Evolutionary conservation across 53 echinoderm and acorn worm genomes (phyloP), one percentile per base, ranked within the genome.

Genomic region (Actinopyga echinites): DNA sequence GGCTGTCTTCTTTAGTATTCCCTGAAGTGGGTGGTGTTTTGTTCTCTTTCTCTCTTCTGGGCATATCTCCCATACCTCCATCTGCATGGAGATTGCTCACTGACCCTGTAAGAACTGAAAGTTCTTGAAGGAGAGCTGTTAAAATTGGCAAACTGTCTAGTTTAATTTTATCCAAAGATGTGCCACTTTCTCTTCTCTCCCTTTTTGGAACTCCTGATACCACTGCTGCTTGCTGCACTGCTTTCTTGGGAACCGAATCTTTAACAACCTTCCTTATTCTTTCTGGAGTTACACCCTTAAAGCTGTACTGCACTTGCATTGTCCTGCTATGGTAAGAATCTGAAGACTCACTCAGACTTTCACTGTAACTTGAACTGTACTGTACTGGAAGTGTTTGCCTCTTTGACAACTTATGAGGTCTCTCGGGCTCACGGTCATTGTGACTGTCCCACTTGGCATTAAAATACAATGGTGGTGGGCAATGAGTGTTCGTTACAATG

Each of bases 381-480:
- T 62, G 25, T 15, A 7, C 74, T 28, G 36, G 1, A 40, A 45
- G 8, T 13, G 19, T 20, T 26, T 8, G 36, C 4, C 10, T 26
- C 0, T 62, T 26, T 26, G 62, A 62, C 49, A 49, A 5, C 17
- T 49, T 13, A 0, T 49, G 49, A 49, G 17, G 0, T 49, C 49
- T 49, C 3, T 21, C 62, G 10, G 11, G 4, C 12, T 62, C 62
- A 26, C 22, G 25, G 22, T 25, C 30, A 26, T 11, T 30, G 30
- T 62, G 62, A 5, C 7, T 26, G 66, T 95, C 95, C 91, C 85
- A 85, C 54, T 68, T 68, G 11, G 87, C 87, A 89, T 93, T 96
- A 60, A 94, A 96, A 57, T 86, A 89, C 71, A 96, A 75, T 40
- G 97, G 93, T 25, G 97, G 97, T 83, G 97, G 97, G 67, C 93